phyloP scores from a whole-genome alignment of 2,113 vertebrate genomes.

The Gallinago jamesoni region DNA sequence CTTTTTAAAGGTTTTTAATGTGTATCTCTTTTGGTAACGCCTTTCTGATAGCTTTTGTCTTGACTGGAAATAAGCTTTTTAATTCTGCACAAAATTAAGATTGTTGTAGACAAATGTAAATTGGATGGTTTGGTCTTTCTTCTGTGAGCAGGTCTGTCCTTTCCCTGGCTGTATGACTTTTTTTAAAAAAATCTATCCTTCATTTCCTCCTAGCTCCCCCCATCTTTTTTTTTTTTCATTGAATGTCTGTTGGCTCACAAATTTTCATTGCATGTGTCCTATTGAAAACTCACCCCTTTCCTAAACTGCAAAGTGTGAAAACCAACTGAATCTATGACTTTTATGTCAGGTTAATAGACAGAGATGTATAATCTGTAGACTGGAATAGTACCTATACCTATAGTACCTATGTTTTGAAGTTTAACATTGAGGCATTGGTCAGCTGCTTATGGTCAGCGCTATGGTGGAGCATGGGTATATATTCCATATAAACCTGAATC shows the following conservation, averaged over 20 bases:
- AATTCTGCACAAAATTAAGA: background rate
- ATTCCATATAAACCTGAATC: background rate
- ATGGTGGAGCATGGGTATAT: background rate
- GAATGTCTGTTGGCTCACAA: background rate
- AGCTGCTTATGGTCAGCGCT: background rate
- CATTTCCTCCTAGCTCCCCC: accelerated
- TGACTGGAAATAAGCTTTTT: background rate
- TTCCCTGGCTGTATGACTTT: background rate
- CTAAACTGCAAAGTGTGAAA: background rate
- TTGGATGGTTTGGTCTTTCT: background rate
- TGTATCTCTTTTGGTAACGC: background rate
- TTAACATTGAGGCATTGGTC: background rate
- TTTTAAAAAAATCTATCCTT: background rate
- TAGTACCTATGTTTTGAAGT: background rate
- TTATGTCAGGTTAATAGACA: background rate
- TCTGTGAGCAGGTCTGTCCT: background rate
- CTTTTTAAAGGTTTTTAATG: background rate
- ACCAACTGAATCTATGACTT: background rate
- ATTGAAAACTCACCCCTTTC: background rate
- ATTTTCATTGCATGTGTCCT: background rate
- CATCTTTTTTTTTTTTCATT: accelerated
- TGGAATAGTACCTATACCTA: background rate
- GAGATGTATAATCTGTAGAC: background rate
- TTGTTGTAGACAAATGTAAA: background rate
- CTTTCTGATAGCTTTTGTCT: background rate